Base-by-base conservation (phyloP, 1,140 invertebrate species). In the Drosophila guanche region DNA sequence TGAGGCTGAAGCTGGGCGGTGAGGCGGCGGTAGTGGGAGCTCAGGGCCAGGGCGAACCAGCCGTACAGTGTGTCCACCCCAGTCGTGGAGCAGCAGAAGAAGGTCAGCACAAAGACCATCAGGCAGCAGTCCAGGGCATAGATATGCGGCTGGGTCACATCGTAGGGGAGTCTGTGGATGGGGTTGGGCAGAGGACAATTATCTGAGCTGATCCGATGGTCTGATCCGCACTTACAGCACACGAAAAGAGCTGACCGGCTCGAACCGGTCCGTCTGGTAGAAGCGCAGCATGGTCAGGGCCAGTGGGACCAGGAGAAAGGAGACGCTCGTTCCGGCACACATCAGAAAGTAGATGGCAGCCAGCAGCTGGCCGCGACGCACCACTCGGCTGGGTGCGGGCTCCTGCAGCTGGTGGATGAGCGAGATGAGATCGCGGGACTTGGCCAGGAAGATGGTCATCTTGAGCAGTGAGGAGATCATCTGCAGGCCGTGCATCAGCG, bases 71-170 rank as follows among this genome's bases (percentile, higher is more conserved):
- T 80, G 29, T 80, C 77, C 53, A 80, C 77, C 1, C 40, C 77
- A 0, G 77, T 80, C 27, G 77, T 80, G 20, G 77, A 80, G 67
- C 77, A 80, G 72, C 77, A 80, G n/a, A 80, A 80, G 57, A 80
- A 80, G 12, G 56, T 58, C 4, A 80, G 41, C n/a, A 80, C 77
- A 3, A 76, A 80, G 4, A 55, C 53, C 77, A 81, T 80, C 8
- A 80, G 46, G 14, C 47, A 51, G 41, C 77, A 80, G 60, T 80
- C 77, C 16, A 80, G 22, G 0, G 68, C 22, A 20, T 80, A 80
- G 2, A 80, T 55, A 16, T 66, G 22, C 6, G 77, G 77, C 14
- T 80, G 56, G 0, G 52, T 62, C 1, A 80, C 53, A 37, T 80
- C 77, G 16, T 80, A 80, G 5, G 77, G 77, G 1, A 80, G 45